Evolutionary conservation across 2,888 invertebrate species (phyloP), one percentile per base, ranked within the genome.

Genomic region (Dendrolimus houi): DNA sequence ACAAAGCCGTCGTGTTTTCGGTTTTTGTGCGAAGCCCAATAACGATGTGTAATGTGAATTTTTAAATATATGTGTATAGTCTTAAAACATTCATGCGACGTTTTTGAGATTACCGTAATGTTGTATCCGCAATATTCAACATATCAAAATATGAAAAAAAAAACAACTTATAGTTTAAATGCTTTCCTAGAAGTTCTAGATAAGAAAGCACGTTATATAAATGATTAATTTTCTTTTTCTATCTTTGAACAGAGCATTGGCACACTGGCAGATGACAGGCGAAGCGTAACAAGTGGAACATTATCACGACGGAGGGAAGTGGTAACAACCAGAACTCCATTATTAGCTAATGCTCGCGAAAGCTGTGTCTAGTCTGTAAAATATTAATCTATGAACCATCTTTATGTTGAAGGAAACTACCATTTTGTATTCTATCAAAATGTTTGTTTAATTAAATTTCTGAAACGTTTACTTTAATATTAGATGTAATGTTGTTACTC

Each of bases 311-410:
- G 92, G 62, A 88, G 94, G 70, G 94, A 94, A 78, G 93, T 94
- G 13, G 94, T 94, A 59, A 94, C 94, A 1, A 94, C 94, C 52
- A 86, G 94, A 74, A 94, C 94, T 54, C 94, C 94, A 0, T 87
- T 94, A n/a, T 91, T 94, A 78, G 94, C 93, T 41, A 94, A 93
- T 75, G 81, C 90, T 1, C 92, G 94, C 69, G 94, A 94, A 75
- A 94, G 94, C 79, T 94, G 94, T 75, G 94, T 94, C 71, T 94
- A 83, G 70, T 62, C 72, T 73, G 59, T 61, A 59, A 47, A 60
- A 62, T 54, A 54, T 53, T 62, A 63, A 52, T 59, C 63, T 63
- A 63, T 58, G 56, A 62, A 64, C 17, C 60, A 42, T 61, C 58
- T 64, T 68, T 68, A 63, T 56, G 63, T 64, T 67, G 66, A 71